Evolutionary conservation across 2,888 invertebrate genomes (phyloP).

Genomic region (Stenchaetothrips biformis): DNA sequence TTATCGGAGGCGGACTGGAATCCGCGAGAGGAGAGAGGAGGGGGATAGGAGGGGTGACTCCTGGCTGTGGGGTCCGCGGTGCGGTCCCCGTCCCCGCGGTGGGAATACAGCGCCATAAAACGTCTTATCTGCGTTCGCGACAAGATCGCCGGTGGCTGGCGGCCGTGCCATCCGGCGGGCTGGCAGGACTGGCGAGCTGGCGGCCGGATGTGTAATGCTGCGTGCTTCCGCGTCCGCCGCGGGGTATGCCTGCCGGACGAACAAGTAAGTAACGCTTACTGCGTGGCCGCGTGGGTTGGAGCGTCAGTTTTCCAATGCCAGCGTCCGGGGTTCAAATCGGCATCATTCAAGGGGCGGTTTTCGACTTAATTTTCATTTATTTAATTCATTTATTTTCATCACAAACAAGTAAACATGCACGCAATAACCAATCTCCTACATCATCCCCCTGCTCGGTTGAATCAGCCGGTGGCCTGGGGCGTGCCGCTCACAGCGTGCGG

Average conservation of each 20-base stretch:
- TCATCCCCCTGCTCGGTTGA: too few species aligned
- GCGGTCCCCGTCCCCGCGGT: neutral
- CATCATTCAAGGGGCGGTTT: too few species aligned
- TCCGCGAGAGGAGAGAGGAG: neutral
- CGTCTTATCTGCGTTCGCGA: constrained; percentile 1
- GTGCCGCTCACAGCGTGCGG: neutral
- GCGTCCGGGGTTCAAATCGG: too few species aligned
- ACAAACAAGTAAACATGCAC: too few species aligned
- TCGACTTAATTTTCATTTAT: too few species aligned
- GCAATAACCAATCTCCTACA: too few species aligned
- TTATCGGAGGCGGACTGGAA: neutral
- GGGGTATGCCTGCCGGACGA: neutral
- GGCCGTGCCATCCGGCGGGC: neutral
- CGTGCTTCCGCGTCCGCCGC: neutral
- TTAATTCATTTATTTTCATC: too few species aligned
- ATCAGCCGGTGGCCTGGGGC: too few species aligned
- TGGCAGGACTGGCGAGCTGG: neutral
- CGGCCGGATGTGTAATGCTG: neutral
- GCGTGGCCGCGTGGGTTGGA: too few species aligned
- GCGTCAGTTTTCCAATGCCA: too few species aligned
- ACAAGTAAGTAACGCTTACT: too few species aligned
- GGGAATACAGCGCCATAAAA: neutral
- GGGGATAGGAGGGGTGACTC: neutral
- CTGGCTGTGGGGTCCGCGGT: neutral
- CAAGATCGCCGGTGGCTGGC: neutral